Conservation (phyloP, 2,888 invertebrate species). For the Drosophila suboccidentalis region DNA sequence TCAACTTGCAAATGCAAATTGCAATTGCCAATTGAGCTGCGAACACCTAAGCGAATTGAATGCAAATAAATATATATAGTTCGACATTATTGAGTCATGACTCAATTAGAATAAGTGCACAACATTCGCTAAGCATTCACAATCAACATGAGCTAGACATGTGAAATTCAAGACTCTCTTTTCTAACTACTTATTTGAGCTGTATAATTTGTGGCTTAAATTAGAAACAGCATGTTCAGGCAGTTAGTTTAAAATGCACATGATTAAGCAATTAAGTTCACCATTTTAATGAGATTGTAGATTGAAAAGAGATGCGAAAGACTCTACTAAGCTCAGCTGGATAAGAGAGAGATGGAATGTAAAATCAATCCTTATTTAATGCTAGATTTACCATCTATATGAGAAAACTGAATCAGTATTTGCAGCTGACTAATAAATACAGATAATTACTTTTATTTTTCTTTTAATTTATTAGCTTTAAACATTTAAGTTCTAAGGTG, state of each 20-base stretch:
- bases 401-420: neutral
- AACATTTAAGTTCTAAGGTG: too few species aligned
- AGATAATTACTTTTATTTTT: too few species aligned
- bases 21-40: slow-evolving; percentile 14
- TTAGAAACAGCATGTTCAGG: neutral
- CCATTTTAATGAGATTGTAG: neutral
- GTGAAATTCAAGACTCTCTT: neutral
- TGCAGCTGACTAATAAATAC: too few species aligned
- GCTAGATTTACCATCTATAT: neutral
- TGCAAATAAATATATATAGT: slow-evolving; percentile 2
- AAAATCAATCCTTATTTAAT: too few species aligned
- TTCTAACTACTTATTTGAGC: slow-evolving; percentile 1
- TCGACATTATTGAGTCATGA: neutral
- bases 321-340: neutral
- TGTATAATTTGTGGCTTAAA: neutral
- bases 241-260: neutral
- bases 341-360: neutral
- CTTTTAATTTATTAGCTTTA: too few species aligned
- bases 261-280: neutral
- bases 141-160: neutral
- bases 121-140: neutral
- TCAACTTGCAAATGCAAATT: slow-evolving; percentile 17
- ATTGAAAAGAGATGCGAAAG: neutral
- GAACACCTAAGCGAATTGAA: slow-evolving; percentile 6
- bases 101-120: slow-evolving; percentile 6